Evolutionary conservation across 2,797 vertebrate species (phyloP), one percentile per base, ranked within the genome.

Genomic region (Coranthus polyacanthus): DNA sequence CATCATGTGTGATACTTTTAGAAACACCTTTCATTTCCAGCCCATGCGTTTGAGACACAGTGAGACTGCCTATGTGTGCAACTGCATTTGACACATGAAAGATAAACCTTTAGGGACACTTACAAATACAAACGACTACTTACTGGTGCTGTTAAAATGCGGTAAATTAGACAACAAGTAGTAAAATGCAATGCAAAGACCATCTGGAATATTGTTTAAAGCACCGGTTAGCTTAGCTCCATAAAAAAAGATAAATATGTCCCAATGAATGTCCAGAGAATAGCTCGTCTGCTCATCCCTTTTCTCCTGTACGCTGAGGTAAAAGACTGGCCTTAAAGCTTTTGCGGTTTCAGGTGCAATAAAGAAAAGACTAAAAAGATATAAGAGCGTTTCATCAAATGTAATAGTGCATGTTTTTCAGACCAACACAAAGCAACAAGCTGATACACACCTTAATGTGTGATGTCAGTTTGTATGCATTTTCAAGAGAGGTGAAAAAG

Each of bases 161-260:
- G 15, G n/a, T 29, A 36, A 15, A 71, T 76, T 53, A 47, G 22
- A 18, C 32, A 47, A 62, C 52, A 70, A 39, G 42, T 41, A 74
- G 63, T 58, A 65, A 67, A 84, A 73, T 41, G 55, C 36, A 54
- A 24, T 41, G 51, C 72, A 83, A 61, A 68, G 68, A 79, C 65
- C 88, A 89, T 93, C 88, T 93, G 91, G 90, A 90, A 86, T 86
- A 88, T 76, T 86, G 62, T 72, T 82, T 72, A 79, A 75, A 72
- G 58, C 68, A 75, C 41, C 56, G 58, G 73, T 59, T 72, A 62
- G 63, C 43, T 72, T 71, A 44, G 70, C 65, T 43, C 81, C 58
- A 86, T 91, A 85, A 94, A 92, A 16, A 68, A 88, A 90, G 88
- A 92, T 86, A 50, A 78, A 92, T 84, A 85, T 70, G 66, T 87